Evolutionary conservation across 2,888 invertebrate genomes (phyloP).

Genomic region (Himalopsyche kuldschensis): DNA sequence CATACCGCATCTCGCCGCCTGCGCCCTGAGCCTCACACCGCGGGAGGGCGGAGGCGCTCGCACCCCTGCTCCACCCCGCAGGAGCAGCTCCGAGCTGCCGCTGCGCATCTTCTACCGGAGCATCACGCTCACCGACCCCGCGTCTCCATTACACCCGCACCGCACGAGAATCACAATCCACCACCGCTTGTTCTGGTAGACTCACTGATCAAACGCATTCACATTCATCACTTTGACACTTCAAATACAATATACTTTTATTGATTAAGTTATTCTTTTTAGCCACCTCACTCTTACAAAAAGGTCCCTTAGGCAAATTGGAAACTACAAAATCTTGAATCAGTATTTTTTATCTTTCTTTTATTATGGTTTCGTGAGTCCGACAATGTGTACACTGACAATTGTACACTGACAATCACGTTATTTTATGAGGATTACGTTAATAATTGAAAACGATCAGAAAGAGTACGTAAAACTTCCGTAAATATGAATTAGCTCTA

Average conservation of each 20-base stretch:
- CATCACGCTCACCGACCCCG: neutral
- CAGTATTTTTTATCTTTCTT: too few species aligned
- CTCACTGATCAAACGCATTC: neutral
- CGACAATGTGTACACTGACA: too few species aligned
- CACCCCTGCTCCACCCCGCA: slow-evolving; percentile 53
- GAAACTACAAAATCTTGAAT: too few species aligned
- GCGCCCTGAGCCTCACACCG: slow-evolving; percentile 60
- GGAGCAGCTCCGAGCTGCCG: slow-evolving; percentile 40
- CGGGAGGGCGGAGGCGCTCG: slow-evolving; percentile 50
- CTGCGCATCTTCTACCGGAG: slow-evolving; percentile 37
- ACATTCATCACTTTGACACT: neutral
- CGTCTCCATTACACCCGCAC: neutral
- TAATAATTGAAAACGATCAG: too few species aligned
- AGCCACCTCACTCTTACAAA: too few species aligned
- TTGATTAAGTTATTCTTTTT: too few species aligned
- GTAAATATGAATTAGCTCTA: too few species aligned
- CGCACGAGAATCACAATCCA: neutral
- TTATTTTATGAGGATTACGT: too few species aligned
- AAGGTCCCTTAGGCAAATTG: too few species aligned
- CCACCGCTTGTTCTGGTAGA: neutral
- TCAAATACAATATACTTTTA: neutral
- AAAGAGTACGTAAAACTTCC: too few species aligned
- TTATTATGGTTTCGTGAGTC: too few species aligned
- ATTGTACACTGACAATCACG: too few species aligned
- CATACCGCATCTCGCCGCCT: slow-evolving; percentile 45